A percentile compares a stretch with the other conserved stretches of the same genome.
These are phyloP conservation scores for Chrysina gloriosa DNA, from an alignment of 2,888 invertebrate species.

Conservation along the genomic window DNA sequence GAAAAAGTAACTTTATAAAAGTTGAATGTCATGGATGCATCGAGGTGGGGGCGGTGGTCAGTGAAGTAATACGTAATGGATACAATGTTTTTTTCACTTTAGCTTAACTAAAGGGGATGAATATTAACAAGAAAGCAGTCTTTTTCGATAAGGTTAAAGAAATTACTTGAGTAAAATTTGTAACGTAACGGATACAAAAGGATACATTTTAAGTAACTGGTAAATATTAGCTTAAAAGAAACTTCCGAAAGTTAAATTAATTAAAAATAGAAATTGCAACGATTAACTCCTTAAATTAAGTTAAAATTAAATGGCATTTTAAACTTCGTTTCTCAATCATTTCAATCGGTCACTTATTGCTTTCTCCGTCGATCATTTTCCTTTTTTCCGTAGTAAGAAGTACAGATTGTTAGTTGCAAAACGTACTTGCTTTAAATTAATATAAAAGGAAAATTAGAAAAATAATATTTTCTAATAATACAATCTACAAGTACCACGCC, in stretches of 20 bases:
- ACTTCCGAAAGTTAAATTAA: too few relatives aligned
- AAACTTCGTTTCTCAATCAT: too few relatives aligned
- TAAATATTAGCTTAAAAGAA: too few relatives aligned
- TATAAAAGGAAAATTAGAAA: slow-evolving; percentile 7
- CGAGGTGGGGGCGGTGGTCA: too few relatives aligned
- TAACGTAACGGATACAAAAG: neutral
- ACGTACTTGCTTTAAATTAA: neutral
- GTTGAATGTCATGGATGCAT: neutral
- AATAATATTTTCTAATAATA: slow-evolving; percentile 23
- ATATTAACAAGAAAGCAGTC: slow-evolving; percentile 9
- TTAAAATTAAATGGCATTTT: too few relatives aligned
- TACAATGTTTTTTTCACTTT: neutral
- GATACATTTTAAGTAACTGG: neutral
- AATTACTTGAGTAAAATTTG: neutral
- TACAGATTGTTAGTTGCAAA: too few relatives aligned
- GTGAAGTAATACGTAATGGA: neutral
- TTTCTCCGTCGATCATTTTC: too few relatives aligned
- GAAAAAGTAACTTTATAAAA: neutral
- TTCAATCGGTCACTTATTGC: too few relatives aligned
- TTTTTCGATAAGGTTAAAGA: neutral
- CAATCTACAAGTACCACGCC: slow-evolving; percentile 28
- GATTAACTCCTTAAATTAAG: too few relatives aligned
- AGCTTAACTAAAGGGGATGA: neutral
- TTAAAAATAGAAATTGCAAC: too few relatives aligned
- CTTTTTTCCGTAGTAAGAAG: too few relatives aligned